Evolutionary conservation across 2,888 invertebrate genomes (phyloP).

Genomic region (Drosophila flavopinicola): DNA sequence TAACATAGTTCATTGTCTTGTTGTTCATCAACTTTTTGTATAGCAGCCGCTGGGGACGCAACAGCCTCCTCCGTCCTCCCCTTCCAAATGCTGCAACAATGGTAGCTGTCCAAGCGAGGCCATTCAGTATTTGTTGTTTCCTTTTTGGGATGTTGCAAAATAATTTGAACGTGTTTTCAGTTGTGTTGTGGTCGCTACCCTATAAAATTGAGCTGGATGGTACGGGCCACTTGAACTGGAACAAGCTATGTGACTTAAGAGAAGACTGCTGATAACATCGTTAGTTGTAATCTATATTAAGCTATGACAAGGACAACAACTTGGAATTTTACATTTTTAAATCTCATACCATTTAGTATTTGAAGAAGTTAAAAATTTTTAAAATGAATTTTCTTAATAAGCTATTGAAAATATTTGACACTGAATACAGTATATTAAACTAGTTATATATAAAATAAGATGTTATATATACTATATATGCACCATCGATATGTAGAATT

Average conservation of each 20-base stretch:
- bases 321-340: too few relatives aligned
- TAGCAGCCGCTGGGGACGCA: slow-evolving; percentile 46
- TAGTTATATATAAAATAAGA: too few relatives aligned
- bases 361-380: too few relatives aligned
- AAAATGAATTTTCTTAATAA: too few relatives aligned
- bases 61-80: slow-evolving; percentile 1
- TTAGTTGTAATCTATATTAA: not conserved
- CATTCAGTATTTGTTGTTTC: slow-evolving; percentile 41
- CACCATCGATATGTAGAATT: too few relatives aligned
- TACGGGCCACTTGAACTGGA: not conserved
- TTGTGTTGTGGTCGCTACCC: slow-evolving; percentile 35
- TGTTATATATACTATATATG: too few relatives aligned
- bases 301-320: too few relatives aligned
- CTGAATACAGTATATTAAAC: too few relatives aligned
- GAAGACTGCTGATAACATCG: not conserved
- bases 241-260: not conserved
- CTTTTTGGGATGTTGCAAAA: slow-evolving; percentile 50
- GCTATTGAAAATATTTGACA: too few relatives aligned
- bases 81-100: slow-evolving; percentile 31
- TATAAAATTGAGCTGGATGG: not conserved
- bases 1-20: slow-evolving; percentile 75
- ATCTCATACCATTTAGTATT: too few relatives aligned
- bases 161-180: slow-evolving; percentile 56
- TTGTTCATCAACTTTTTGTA: slow-evolving; percentile 71
- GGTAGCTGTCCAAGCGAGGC: slow-evolving; percentile 29